Base-by-base conservation (phyloP, 2,113 vertebrate genomes). In the Triplophysa rosa region DNA sequence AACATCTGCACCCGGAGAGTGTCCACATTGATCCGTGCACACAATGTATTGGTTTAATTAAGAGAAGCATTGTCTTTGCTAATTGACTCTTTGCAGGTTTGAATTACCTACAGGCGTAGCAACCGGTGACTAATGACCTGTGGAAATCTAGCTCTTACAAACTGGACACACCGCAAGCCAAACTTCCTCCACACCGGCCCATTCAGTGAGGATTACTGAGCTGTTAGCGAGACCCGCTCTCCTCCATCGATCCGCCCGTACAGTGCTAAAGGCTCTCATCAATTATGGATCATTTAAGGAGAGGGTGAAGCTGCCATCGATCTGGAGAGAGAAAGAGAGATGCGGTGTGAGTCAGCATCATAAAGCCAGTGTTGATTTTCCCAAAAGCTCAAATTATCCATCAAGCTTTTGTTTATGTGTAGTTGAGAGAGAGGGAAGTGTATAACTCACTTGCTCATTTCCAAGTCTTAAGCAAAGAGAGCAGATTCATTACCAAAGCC, bases 241-340 rank as follows among this genome's bases (percentile, higher is more conserved):
- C 16, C 61, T 70, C 80, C 84, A 91, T 91, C 85, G 86, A 92
- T 90, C 87, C 67, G n/a, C 66, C 70, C 73, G 87, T 88, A 87
- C 87, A 80, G 88, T 78, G 86, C 89, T 89, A 84, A 89, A 89
- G 89, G 87, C 86, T 85, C 84, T 90, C 89, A 88, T 92, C 91
- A 93, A 92, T 91, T 91, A 93, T 89, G 89, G 87, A 92, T 91
- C 87, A 82, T 87, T 88, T 86, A 86, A 70, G 24, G 56, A 61
- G 67, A 54, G 80, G 66, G 58, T 40, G 73, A 70, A 71, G 66
- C 74, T 77, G n/a, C 73, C 47, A 77, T 65, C 54, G 74, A 77
- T 77, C 74, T 66, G 74, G 78, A 0, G 17, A 67, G 82, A 73
- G 62, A 63, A 12, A 77, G 21, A 16, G 75, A 66, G 81, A 0